Evolutionary conservation across 2,113 vertebrate species (phyloP).

Genomic region (Pyrgilauda ruficollis): DNA sequence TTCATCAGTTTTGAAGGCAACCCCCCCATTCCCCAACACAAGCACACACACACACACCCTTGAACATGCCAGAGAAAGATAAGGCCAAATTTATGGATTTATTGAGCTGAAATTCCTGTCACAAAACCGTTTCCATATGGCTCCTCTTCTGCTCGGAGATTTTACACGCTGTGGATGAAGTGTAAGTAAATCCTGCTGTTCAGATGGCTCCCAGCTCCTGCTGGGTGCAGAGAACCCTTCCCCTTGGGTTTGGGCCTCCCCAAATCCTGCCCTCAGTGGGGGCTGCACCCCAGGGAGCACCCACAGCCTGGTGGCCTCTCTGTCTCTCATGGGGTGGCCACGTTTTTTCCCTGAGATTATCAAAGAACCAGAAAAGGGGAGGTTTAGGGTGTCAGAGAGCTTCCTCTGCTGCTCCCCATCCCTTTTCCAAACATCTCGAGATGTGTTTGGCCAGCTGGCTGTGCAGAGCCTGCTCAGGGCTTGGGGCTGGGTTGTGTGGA

Average conservation of each 20-base stretch:
- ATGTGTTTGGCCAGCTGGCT: background rate
- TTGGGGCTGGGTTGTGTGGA: background rate
- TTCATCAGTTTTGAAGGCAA: constrained; percentile 9
- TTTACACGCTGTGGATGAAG: constrained; percentile 27
- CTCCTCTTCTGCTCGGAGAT: constrained; percentile 25
- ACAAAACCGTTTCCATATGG: constrained; percentile 42
- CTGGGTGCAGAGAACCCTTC: background rate
- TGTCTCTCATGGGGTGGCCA: rapidly evolving
- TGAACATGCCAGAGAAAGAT: constrained; percentile 22
- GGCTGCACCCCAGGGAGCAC: background rate
- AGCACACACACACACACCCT: background rate
- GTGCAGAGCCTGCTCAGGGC: background rate
- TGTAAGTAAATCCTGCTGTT: constrained; percentile 50
- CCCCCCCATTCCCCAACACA: background rate
- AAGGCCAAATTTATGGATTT: constrained; percentile 50
- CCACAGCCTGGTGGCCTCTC: background rate
- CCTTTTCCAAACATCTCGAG: rapidly evolving
- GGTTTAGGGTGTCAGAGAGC: rapidly evolving
- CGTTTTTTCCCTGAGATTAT: rapidly evolving
- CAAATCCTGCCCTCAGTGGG: background rate
- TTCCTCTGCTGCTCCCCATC: rapidly evolving
- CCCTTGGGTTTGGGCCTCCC: background rate
- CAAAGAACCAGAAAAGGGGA: background rate
- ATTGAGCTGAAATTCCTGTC: constrained; percentile 41
- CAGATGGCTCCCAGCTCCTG: constrained; percentile 1